phyloP scores from a whole-genome alignment of 2,888 invertebrate species.

The Meloe dianella region DNA sequence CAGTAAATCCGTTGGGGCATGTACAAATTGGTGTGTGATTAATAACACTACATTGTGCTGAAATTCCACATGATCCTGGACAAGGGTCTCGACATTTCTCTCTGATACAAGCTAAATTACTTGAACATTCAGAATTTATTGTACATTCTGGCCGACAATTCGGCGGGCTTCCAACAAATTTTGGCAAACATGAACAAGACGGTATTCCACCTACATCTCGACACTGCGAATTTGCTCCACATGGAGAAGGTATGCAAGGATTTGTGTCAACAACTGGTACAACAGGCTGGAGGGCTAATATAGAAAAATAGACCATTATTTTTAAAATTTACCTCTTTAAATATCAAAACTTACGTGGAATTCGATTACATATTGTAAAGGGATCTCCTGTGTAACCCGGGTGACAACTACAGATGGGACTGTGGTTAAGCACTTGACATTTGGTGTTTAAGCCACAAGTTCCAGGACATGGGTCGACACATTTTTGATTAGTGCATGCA shows the following conservation, averaged over 20 bases:
- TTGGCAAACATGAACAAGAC: slow-evolving; percentile 69
- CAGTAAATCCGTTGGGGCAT: slow-evolving; percentile 65
- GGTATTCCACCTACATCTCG: slow-evolving; percentile 65
- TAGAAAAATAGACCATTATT: slow-evolving; percentile 24
- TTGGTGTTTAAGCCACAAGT: slow-evolving; percentile 79
- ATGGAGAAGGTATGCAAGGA: slow-evolving; percentile 80
- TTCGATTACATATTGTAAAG: slow-evolving; percentile 74
- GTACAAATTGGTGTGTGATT: slow-evolving; percentile 79
- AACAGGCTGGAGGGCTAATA: slow-evolving; percentile 40
- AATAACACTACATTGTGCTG: slow-evolving; percentile 76
- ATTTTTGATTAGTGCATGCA: slow-evolving; percentile 83
- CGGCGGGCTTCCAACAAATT: slow-evolving; percentile 73
- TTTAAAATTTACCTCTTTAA: slow-evolving; percentile 21
- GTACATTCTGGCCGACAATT: slow-evolving; percentile 72
- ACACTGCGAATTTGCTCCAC: slow-evolving; percentile 74
- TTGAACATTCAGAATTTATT: slow-evolving; percentile 75
- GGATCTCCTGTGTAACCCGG: slow-evolving; percentile 79
- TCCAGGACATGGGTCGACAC: slow-evolving; percentile 81
- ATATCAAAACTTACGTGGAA: slow-evolving; percentile 49
- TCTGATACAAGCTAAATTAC: slow-evolving; percentile 75
- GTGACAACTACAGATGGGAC: slow-evolving; percentile 81
- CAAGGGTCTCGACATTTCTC: slow-evolving; percentile 83
- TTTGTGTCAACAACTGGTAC: slow-evolving; percentile 59
- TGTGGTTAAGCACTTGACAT: slow-evolving; percentile 82
- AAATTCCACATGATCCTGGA: slow-evolving; percentile 76